Base-by-base conservation (phyloP, 2,797 vertebrate species). In the Rhinogobio ventralis region DNA sequence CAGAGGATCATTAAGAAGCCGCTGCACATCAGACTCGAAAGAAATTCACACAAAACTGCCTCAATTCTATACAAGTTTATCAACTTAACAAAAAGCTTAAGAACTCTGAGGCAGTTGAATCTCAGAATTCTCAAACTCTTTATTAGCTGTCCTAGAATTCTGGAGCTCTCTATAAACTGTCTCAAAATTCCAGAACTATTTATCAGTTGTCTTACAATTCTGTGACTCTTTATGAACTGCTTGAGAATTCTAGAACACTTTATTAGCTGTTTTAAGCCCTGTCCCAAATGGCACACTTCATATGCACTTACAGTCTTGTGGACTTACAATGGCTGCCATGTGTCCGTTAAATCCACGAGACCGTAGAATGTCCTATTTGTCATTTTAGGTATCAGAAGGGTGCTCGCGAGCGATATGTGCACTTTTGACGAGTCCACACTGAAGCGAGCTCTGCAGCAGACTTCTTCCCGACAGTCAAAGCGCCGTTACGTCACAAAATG, bases 1-100 rank as follows among this genome's bases (percentile, higher is more conserved):
- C 73, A 62, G 62, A 67, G 67, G 53, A 82, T 82, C 51, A 57
- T 88, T 88, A 78, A 81, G 33, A 79, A 69, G 72, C 46, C 20
- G 23, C 78, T 7, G 60, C 53, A 79, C 76, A 53, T 83, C 28
- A 66, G 15, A 67, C 81, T 51, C 45, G 20, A 23, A 46, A 36
- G 17, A 57, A n/a, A 51, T 39, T 51, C 28, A 25, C 49, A 25
- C 30, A 76, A 25, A 75, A 75, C 60, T 67, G 30, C 45, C 45
- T 73, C n/a, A 62, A 25, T 77, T 42, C 53, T 55, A 14, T 15
- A 15, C 4, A 5, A 53, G n/a, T 33, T 66, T 64, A 30, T 55
- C 46, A 69, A 19, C 20, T 36, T 28, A 3, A 36, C 20, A 57
- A 60, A n/a, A 39, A 69, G 72, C 72, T 76, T 36, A n/a, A 23